phyloP scores from a whole-genome alignment of 1,140 invertebrate genomes.

The Drosophila suzukii region DNA sequence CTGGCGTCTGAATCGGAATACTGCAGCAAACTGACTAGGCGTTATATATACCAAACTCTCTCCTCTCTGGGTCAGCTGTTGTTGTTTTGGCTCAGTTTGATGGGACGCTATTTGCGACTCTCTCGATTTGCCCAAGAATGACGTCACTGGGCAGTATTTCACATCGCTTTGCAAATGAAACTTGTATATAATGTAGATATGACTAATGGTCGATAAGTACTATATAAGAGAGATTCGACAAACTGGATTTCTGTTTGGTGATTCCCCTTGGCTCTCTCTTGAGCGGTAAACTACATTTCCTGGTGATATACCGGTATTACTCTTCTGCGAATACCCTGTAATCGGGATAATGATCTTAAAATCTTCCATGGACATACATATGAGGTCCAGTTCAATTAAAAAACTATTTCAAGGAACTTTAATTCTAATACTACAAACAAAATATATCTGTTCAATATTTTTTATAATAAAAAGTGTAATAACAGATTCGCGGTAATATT shows the following conservation, averaged over 20 bases:
- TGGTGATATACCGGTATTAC: not conserved
- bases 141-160: constrained; percentile 49
- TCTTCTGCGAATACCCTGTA: not conserved
- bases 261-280: constrained; percentile 19
- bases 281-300: not conserved
- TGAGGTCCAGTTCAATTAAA: too few species aligned
- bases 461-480: too few species aligned
- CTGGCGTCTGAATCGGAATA: constrained; percentile 42
- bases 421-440: too few species aligned
- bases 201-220: constrained; percentile 18
- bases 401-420: too few species aligned
- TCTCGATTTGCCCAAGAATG: constrained; percentile 19
- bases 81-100: constrained; percentile 12
- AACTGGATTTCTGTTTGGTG: constrained; percentile 23
- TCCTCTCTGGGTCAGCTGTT: constrained; percentile 47
- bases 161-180: constrained; percentile 18
- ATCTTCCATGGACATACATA: too few species aligned
- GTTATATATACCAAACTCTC: constrained; percentile 38
- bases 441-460: too few species aligned
- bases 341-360: not conserved
- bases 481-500: too few species aligned
- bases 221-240: not conserved
- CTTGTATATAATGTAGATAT: constrained; percentile 14
- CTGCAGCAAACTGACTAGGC: constrained; percentile 40
- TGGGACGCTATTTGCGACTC: constrained; percentile 4